phyloP scores from a whole-genome alignment of 2,888 invertebrate genomes.

The Drosophila subquinaria region DNA sequence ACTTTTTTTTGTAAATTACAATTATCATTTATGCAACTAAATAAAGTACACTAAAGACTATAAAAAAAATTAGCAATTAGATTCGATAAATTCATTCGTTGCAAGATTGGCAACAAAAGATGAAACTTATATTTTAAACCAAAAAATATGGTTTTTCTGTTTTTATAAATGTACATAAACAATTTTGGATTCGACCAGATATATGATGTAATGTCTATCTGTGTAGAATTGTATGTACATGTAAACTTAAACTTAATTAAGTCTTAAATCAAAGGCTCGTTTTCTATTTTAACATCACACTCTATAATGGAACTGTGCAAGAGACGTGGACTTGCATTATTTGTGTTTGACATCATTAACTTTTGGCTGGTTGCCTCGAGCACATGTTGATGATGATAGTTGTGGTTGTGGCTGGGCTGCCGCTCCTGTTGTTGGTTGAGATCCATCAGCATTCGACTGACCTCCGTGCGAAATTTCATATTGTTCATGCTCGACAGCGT shows the following conservation, averaged over 20 bases:
- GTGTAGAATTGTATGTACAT: slow-evolving; percentile 7
- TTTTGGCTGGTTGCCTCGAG: slow-evolving; percentile 8
- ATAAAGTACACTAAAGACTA: neutral
- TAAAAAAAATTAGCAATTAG: neutral
- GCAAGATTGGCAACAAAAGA: neutral
- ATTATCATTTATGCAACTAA: neutral
- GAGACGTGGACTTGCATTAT: slow-evolving; percentile 17
- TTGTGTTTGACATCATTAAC: slow-evolving; percentile 4
- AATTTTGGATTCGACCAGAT: slow-evolving; percentile 30
- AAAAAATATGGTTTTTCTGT: neutral
- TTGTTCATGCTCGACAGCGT: slow-evolving; percentile 58
- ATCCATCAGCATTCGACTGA: slow-evolving; percentile 63
- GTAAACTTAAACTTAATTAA: slow-evolving; percentile 9
- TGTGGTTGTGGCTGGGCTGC: neutral
- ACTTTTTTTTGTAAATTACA: slow-evolving; percentile 9
- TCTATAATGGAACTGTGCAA: slow-evolving; percentile 58
- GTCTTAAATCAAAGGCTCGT: slow-evolving; percentile 48
- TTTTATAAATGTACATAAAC: neutral
- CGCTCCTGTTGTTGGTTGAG: slow-evolving; percentile 57
- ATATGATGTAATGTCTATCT: neutral
- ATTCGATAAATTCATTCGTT: neutral
- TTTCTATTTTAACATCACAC: slow-evolving; percentile 72
- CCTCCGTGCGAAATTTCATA: slow-evolving; percentile 65
- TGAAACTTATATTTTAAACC: slow-evolving; percentile 3
- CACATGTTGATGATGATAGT: neutral